Evolutionary conservation across 1,140 invertebrate species (phyloP).

Genomic region (Triops longicaudatus): DNA sequence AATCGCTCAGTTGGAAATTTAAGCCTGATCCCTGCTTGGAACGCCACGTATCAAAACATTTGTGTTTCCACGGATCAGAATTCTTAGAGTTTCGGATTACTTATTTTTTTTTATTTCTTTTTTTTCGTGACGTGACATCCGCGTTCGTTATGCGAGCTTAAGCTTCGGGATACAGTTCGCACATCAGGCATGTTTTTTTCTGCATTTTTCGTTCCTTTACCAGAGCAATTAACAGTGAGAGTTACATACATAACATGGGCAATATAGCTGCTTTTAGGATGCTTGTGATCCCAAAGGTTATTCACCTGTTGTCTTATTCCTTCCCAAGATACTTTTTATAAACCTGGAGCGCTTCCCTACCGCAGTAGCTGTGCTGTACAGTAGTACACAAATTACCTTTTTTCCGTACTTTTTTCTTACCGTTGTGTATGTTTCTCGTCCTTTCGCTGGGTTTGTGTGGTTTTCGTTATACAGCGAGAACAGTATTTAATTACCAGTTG

Average conservation of each 20-base stretch:
- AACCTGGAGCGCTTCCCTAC: not conserved
- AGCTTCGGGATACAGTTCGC: not conserved
- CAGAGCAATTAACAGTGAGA: not conserved
- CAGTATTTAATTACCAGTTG: not conserved
- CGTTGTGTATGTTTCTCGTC: too few relatives aligned
- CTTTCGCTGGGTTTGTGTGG: too few relatives aligned
- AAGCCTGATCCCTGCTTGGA: not conserved
- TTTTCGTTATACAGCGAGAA: not conserved
- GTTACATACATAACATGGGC: not conserved
- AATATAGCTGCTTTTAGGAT: not conserved
- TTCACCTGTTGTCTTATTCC: not conserved
- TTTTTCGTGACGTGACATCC: not conserved
- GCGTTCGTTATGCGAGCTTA: not conserved
- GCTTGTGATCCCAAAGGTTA: not conserved
- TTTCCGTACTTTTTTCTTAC: not conserved
- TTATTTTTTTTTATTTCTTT: not conserved
- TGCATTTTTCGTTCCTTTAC: not conserved
- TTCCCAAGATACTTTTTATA: not conserved
- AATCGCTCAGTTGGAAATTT: not conserved
- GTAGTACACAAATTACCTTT: not conserved
- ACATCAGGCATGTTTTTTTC: not conserved
- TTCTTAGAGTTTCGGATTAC: not conserved
- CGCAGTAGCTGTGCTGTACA: not conserved
- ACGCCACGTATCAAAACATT: not conserved
- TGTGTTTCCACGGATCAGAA: not conserved